Conservation (phyloP, 2,888 invertebrate species). For the Drosophila niveifrons region DNA sequence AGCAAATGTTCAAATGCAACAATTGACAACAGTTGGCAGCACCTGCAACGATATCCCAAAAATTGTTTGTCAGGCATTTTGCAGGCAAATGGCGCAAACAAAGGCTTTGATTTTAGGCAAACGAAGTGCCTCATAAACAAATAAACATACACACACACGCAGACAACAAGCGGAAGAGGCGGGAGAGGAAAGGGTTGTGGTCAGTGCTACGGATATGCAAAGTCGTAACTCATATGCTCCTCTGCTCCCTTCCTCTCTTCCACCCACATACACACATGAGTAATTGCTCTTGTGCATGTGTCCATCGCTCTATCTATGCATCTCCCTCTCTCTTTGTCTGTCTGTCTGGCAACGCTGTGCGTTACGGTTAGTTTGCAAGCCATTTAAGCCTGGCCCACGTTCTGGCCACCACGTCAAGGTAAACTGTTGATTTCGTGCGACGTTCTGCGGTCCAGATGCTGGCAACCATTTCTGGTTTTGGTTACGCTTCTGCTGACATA, state of each 20-base stretch:
- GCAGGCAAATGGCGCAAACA: conserved; percentile 31
- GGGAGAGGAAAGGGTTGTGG: neutral
- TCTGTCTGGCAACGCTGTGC: conserved; percentile 30
- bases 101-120: conserved; percentile 68
- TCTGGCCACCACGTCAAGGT: conserved; percentile 59
- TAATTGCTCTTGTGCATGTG: conserved; percentile 73
- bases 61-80: conserved; percentile 20
- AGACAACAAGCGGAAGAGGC: neutral
- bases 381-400: conserved; percentile 59
- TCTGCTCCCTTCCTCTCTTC: neutral
- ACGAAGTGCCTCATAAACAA: conserved; percentile 58
- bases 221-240: conserved; percentile 48
- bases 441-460: conserved; percentile 47
- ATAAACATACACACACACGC: conserved; percentile 48
- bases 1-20: conserved; percentile 26
- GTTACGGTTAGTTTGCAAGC: conserved; percentile 57
- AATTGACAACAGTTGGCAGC: neutral
- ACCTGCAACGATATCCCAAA: conserved; percentile 8
- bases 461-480: conserved; percentile 14
- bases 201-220: conserved; percentile 45
- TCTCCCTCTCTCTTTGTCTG: neutral
- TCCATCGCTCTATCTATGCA: conserved; percentile 29
- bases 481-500: conserved; percentile 29
- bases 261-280: conserved; percentile 55
- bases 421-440: conserved; percentile 76